A percentile compares a stretch with the other conserved stretches of the same genome.
These are phyloP conservation scores for Gasterosteus aculeatus DNA, from an alignment of 2,113 vertebrate species.

Conservation along the genomic window DNA sequence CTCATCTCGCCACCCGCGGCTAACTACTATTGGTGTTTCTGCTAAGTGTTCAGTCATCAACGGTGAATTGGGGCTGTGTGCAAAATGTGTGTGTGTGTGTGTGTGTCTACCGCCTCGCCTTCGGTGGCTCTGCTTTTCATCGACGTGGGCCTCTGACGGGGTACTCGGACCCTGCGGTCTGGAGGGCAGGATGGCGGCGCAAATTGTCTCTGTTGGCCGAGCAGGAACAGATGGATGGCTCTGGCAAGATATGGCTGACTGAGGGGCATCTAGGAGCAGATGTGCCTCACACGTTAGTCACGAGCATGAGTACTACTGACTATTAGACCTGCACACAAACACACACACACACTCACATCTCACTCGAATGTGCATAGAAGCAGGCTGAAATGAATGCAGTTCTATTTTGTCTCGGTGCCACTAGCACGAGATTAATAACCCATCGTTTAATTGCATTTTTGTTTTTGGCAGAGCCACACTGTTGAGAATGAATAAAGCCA, in stretches of 20 bases:
- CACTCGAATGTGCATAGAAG: conserved; percentile 31
- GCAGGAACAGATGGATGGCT: conserved; percentile 56
- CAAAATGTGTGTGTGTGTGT: conserved; percentile 6
- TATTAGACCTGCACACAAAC: conserved; percentile 51
- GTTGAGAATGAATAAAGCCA: conserved; percentile 45
- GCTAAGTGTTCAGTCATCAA: conserved; percentile 37
- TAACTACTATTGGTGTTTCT: conserved; percentile 46
- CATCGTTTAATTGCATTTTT: conserved; percentile 75
- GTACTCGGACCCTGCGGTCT: conserved; percentile 36
- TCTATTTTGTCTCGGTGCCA: conserved; percentile 66
- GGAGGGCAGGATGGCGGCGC: conserved; percentile 27
- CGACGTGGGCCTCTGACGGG: conserved; percentile 30
- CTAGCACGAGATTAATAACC: conserved; percentile 76
- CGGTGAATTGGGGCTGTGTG: conserved; percentile 11
- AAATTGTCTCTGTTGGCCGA: conserved; percentile 51
- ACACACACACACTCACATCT: conserved; percentile 25
- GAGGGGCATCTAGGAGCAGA: conserved; percentile 69
- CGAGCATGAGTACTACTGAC: conserved; percentile 57
- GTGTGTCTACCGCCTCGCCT: conserved; percentile 12
- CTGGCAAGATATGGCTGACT: conserved; percentile 40
- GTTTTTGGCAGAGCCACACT: conserved; percentile 61
- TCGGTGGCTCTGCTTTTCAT: conserved; percentile 39
- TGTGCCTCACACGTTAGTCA: conserved; percentile 67
- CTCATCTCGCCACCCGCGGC: conserved; percentile 46
- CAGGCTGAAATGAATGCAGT: conserved; percentile 62